These are phyloP conservation scores for Hypolimnas misippus DNA, from an alignment of 2,888 invertebrate genomes.

Conservation along the genomic window DNA sequence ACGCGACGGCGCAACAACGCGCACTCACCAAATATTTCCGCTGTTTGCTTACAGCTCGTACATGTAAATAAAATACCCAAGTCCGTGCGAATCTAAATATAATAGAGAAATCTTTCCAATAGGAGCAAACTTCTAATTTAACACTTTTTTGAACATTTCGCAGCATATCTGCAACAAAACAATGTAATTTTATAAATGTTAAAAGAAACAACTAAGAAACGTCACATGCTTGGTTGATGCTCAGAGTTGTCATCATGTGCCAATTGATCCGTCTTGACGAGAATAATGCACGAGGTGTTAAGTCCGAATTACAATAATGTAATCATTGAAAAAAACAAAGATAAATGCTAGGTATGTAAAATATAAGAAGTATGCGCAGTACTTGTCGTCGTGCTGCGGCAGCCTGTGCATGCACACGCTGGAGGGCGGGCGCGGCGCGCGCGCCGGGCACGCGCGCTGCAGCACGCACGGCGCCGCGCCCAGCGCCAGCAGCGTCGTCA, in stretches of 20 bases:
- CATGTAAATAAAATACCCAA: neutral
- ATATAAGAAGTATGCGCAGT: too few species aligned
- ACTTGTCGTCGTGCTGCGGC: conserved; percentile 36
- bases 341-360: too few species aligned
- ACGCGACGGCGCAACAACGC: conserved; percentile 56
- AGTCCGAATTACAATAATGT: too few species aligned
- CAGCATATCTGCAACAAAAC: conserved; percentile 1
- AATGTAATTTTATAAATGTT: neutral
- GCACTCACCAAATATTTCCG: conserved; percentile 55
- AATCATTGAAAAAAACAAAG: too few species aligned
- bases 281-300: too few species aligned
- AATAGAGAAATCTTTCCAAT: neutral
- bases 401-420: conserved; percentile 71
- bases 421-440: conserved; percentile 55
- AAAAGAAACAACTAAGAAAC: too few species aligned
- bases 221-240: too few species aligned
- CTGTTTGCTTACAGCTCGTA: neutral
- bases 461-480: conserved; percentile 67
- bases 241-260: too few species aligned
- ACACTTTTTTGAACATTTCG: conserved; percentile 12
- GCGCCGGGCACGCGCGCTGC: conserved; percentile 61
- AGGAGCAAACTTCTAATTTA: neutral
- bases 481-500: conserved; percentile 56
- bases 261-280: too few species aligned
- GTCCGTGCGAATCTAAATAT: neutral